Conservation (phyloP, 2,797 vertebrate genomes). For the Typhlichthys eigenmanni region DNA sequence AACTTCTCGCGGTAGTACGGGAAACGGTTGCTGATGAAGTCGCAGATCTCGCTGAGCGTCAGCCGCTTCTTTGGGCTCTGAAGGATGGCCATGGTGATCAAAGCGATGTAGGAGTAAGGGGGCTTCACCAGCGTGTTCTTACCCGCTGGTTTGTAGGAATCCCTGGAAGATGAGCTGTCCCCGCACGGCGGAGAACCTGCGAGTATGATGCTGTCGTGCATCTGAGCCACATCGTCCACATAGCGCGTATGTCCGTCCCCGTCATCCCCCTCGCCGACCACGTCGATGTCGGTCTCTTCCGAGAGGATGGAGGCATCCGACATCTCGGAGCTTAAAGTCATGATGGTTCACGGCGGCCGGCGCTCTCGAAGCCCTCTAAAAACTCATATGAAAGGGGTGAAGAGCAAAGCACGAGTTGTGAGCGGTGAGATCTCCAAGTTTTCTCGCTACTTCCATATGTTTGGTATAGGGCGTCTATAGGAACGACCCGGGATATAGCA, state of each 20-base stretch:
- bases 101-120: conserved; percentile 93
- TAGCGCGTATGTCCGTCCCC: conserved; percentile 80
- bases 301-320: conserved; percentile 91
- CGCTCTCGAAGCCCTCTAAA: conserved; percentile 51
- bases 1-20: conserved; percentile 91
- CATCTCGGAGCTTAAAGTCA: conserved; percentile 97
- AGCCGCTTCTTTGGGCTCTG: conserved; percentile 92
- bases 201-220: conserved; percentile 82
- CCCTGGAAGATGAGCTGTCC: conserved; percentile 74
- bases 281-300: conserved; percentile 95
- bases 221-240: conserved; percentile 82
- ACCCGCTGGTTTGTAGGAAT: conserved; percentile 75
- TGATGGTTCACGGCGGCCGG: conserved; percentile 71
- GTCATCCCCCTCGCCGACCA: conserved; percentile 91
- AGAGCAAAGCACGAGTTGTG: conserved; percentile 56
- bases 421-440: conserved; percentile 46
- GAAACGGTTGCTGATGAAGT: conserved; percentile 89
- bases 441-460: conserved; percentile 69
- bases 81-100: conserved; percentile 95
- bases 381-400: conserved; percentile 64
- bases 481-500: conserved; percentile 42
- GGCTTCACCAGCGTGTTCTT: conserved; percentile 89
- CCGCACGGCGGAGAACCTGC: conserved; percentile 71
- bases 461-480: conserved; percentile 38
- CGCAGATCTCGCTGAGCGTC: conserved; percentile 88